Evolutionary conservation across 2,888 invertebrate genomes (phyloP).

Genomic region (Cryptophagus acutangulus): DNA sequence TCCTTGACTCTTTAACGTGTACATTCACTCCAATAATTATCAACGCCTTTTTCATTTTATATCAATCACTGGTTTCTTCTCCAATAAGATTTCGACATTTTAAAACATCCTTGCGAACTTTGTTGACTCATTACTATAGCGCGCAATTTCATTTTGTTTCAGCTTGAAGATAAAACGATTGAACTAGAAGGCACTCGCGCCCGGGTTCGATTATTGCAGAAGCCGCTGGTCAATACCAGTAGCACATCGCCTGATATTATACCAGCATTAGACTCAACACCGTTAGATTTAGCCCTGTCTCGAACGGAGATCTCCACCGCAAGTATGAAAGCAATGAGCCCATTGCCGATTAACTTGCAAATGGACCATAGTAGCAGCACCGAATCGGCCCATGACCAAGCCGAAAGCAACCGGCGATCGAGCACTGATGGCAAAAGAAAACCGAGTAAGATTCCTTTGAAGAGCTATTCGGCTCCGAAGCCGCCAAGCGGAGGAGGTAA

Average conservation of each 20-base stretch:
- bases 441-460: slow-evolving; percentile 69
- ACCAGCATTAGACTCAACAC: slow-evolving; percentile 45
- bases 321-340: slow-evolving; percentile 58
- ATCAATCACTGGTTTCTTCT: too few relatives aligned
- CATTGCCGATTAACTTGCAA: slow-evolving; percentile 49
- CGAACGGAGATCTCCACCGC: slow-evolving; percentile 49
- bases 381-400: slow-evolving; percentile 60
- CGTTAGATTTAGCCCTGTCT: slow-evolving; percentile 47
- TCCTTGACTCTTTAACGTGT: too few relatives aligned
- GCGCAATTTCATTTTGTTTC: slow-evolving; percentile 31
- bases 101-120: too few relatives aligned
- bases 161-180: slow-evolving; percentile 79
- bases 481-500: slow-evolving; percentile 49
- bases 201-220: slow-evolving; percentile 68
- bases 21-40: too few relatives aligned
- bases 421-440: slow-evolving; percentile 43
- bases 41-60: too few relatives aligned
- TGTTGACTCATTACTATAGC: neutral
- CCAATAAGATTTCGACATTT: too few relatives aligned
- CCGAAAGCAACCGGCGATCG: slow-evolving; percentile 45
- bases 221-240: slow-evolving; percentile 41
- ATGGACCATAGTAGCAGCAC: slow-evolving; percentile 61
- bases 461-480: slow-evolving; percentile 58
- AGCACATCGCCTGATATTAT: slow-evolving; percentile 44
- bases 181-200: slow-evolving; percentile 80